These are phyloP conservation scores for Galeopterus variegatus DNA, from an alignment of 2,113 vertebrate genomes.

Conservation along the genomic window DNA sequence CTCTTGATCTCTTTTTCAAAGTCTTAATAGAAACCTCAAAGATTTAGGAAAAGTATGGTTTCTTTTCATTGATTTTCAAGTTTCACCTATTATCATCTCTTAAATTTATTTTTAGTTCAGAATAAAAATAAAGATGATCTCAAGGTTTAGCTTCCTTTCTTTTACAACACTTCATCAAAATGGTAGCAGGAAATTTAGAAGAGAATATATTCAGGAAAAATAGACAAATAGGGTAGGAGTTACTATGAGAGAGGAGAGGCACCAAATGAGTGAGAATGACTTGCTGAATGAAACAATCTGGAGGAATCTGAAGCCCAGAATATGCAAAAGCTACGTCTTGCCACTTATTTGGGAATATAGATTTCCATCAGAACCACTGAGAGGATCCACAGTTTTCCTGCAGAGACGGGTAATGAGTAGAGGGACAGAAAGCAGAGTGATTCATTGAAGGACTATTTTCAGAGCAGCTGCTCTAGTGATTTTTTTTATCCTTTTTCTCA, in stretches of 20 bases:
- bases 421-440: background rate
- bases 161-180: background rate
- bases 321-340: background rate
- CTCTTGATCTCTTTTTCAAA: background rate
- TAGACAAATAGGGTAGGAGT: background rate
- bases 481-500: background rate
- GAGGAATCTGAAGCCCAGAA: background rate
- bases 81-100: background rate
- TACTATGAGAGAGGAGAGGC: background rate
- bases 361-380: background rate
- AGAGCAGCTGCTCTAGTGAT: background rate
- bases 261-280: background rate
- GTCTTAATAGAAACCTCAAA: background rate
- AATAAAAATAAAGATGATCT: constrained; percentile 24
- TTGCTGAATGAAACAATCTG: background rate
- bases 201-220: background rate
- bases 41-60: background rate
- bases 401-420: background rate
- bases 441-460: background rate
- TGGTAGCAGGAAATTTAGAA: background rate
- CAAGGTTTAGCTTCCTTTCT: background rate
- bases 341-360: background rate
- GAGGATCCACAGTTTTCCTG: background rate
- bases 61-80: background rate
- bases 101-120: background rate